Evolutionary conservation across 2,888 invertebrate species (phyloP), one percentile per base, ranked within the genome.

Genomic region (Dyspetes luteomarginatus): DNA sequence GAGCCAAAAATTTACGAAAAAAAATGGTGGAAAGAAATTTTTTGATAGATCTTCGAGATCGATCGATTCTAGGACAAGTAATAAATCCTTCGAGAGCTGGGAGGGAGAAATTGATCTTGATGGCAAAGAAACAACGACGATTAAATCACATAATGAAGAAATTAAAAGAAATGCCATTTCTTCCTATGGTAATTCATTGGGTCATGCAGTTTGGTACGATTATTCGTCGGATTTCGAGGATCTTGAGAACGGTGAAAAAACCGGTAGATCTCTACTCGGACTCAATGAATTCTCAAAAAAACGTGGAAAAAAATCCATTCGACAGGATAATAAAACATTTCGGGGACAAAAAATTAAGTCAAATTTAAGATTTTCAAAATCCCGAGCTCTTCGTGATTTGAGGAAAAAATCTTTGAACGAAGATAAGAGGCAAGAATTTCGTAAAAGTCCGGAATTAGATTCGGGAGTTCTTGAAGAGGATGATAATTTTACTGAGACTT

Each of bases 401-500:
- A 15, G n/a, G 0, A 60, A 71, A 17, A 67, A 78, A 62, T 36
- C 52, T 67, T 52, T 36, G n/a, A 50, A 15, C 24, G 64, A 56
- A 15, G 71, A 45, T 19, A 68, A 43, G 9, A 68, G 17, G 28
- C 26, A 1, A 22, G 73, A 43, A 22, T 78, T 69, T 67, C 75
- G 75, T 19, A 72, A 65, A 19, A 83, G 56, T 76, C 58, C 75
- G 7, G 71, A 50, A 0, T 36, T 81, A n/a, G 69, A 81, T 15
- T 56, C 81, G 3, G 77, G 77, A 7, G 69, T 81, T 9, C 50
- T 81, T 19, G 77, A 81, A 52, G 81, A 65, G 28, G 74, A 74
- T 28, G 81, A 74, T 17, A 74, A 81, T 60, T 69, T 56, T 3
- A 48, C 52, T 0, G 72, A 79, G 15, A 79, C 82, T 30, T 68